Base-by-base conservation (phyloP, 2,888 invertebrate genomes). In the Calameuta filiformis region DNA sequence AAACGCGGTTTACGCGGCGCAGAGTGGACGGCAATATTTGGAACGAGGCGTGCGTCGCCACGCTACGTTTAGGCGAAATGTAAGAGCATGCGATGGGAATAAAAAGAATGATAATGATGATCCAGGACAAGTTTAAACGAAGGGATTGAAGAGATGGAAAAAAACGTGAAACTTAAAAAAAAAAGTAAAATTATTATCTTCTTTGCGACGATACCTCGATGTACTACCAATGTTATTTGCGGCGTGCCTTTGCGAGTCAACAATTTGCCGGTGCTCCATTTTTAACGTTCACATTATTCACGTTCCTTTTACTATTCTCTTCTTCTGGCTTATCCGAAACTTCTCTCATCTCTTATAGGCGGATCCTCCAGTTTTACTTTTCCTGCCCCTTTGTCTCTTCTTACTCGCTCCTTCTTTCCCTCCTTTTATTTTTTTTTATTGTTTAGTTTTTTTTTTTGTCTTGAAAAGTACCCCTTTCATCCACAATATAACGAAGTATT, bases 401-500 rank as follows among this genome's bases (percentile, higher is more conserved):
- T 31, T 33, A 15, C 34, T 71, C 71, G 31, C 71, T 71, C 71
- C 33, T 71, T 69, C 40, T 69, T 71, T 34, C 71, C 71, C 71
- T 71, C 71, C 31, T 71, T 30, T 31, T 15, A 12, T 71, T 71
- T 80, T 69, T 69, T 80, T 78, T 80, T 40, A 77, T 78, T 75
- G 78, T 80, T 83, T 71, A 75, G 73, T 79, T 33, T 12, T 76
- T 31, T 31, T 37, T 56, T 75, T 77, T 68, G 79, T 73, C 74
- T 76, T 78, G 69, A 76, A 35, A 73, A 69, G 12, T 73, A 69
- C 81, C 77, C 84, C 83, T 83, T 83, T 82, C 84, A 85, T 80
- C 85, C 83, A 84, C 87, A 86, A 87, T 87, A 85, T 77, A 75
- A 73, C 30, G 12, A 77, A 33, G 71, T 75, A 69, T 77, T 69